Base-by-base conservation (phyloP, 2,797 vertebrate genomes). In the Balearica regulorum region DNA sequence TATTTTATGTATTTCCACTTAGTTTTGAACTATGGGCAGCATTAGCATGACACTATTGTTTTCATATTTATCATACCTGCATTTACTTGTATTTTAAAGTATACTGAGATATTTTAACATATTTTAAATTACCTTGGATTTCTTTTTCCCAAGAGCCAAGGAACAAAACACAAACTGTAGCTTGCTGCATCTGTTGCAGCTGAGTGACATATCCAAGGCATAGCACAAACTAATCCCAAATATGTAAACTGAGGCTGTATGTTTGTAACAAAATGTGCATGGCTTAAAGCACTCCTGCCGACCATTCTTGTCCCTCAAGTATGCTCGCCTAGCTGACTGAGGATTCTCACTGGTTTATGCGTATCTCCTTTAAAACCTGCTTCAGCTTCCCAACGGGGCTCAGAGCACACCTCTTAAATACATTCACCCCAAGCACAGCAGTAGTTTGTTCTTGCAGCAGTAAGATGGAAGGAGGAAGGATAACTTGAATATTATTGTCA, bases 341-440 rank as follows among this genome's bases (percentile, higher is more conserved):
- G n/a, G 60, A 41, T 31, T 60, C 44, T 41, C 0, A 0, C n/a
- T 68, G 25, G 2, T 64, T 28, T 16, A 55, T 9, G 21, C 76
- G 48, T 8, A 16, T 19, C 19, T 70, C 46, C 60, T 90, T 65
- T 41, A 55, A 81, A 77, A 66, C 25, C 31, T 66, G 53, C 43
- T 39, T 12, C 51, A 55, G 33, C 39, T 70, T 31, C 53, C 21
- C 48, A 39, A 0, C 0, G 1, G 18, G 37, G 39, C 43, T 48
- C 16, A 15, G 26, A 68, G 58, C 39, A 12, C 44, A 33, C 12
- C 37, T 57, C 39, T n/a, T 28, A 7, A 8, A 16, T 2, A 3
- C 37, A 6, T 11, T 46, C 13, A 21, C 15, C 28, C 35, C 7
- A 5, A 51, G 28, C 8, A 25, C 29, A 64, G 57, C 48, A 48